These are phyloP conservation scores for Sander lucioperca DNA, from an alignment of 2,113 vertebrate genomes.

Conservation along the genomic window DNA sequence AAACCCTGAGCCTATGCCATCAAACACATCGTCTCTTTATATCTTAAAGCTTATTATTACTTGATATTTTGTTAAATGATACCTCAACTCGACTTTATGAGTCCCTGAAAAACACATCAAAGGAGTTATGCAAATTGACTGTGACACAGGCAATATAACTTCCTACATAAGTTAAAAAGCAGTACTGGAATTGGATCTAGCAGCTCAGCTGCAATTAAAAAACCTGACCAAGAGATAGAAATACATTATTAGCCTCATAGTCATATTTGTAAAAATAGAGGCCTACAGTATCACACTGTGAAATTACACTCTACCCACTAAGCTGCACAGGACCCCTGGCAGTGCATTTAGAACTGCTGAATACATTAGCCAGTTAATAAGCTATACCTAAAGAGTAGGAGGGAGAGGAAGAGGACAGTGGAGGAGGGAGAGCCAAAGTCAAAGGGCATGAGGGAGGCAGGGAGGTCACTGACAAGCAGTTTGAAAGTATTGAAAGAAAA, in stretches of 20 bases:
- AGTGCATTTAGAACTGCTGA: constrained; percentile 63
- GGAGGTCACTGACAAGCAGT: constrained; percentile 50
- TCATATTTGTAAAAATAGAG: constrained; percentile 38
- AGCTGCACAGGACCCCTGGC: constrained; percentile 52
- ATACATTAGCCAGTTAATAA: constrained; percentile 68
- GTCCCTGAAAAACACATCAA: constrained; percentile 47
- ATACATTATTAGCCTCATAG: constrained; percentile 42
- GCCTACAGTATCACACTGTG: constrained; percentile 37
- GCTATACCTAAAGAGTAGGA: constrained; percentile 36
- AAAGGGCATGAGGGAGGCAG: constrained; percentile 68
- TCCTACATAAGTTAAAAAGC: constrained; percentile 37
- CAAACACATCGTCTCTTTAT: constrained; percentile 4
- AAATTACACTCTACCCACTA: constrained; percentile 41
- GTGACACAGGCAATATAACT: constrained; percentile 38
- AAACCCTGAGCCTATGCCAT: not conserved
- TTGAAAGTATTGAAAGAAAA: constrained; percentile 46
- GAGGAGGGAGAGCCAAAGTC: constrained; percentile 54
- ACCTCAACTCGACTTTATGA: constrained; percentile 11
- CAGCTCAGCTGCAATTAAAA: constrained; percentile 23
- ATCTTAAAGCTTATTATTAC: not conserved
- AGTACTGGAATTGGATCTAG: constrained; percentile 22
- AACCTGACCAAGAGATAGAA: constrained; percentile 33
- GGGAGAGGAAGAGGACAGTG: constrained; percentile 26
- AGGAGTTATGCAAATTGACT: constrained; percentile 40
- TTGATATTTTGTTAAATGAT: constrained; percentile 12